Percentiles rank a stretch among this genome's conserved stretches.
Evolutionary conservation across 2,113 vertebrate genomes (phyloP).

Genomic region (Pachypanchax playfairii): DNA sequence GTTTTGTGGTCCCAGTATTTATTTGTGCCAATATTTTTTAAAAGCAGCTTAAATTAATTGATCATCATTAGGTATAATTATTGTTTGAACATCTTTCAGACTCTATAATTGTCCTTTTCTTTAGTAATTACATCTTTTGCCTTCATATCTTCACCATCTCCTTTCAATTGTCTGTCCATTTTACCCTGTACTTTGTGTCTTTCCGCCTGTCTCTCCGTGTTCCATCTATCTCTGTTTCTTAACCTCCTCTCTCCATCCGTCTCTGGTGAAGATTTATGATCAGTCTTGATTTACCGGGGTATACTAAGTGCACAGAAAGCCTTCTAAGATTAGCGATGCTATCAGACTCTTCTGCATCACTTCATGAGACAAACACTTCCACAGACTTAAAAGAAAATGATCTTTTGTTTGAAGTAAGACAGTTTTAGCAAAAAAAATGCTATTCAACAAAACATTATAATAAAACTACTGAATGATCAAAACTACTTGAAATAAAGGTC

Average conservation of each 20-base stretch:
- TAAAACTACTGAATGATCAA: slow-evolving; percentile 4
- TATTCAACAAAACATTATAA: slow-evolving; percentile 13
- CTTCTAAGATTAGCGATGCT: slow-evolving; percentile 50
- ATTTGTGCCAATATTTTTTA: slow-evolving; percentile 4
- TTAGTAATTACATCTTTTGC: slow-evolving; percentile 18
- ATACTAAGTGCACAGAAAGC: slow-evolving; percentile 54
- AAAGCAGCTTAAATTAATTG: slow-evolving; percentile 21
- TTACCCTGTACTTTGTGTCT: slow-evolving; percentile 7
- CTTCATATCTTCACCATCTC: slow-evolving; percentile 14
- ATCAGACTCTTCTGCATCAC: slow-evolving; percentile 43
- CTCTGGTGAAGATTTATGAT: slow-evolving; percentile 47
- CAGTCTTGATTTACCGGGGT: slow-evolving; percentile 57
- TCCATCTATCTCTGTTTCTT: slow-evolving; percentile 18
- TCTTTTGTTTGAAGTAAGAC: slow-evolving; percentile 18
- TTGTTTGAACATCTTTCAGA: slow-evolving; percentile 1
- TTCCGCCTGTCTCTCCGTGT: slow-evolving; percentile 17
- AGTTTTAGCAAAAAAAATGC: slow-evolving; percentile 1
- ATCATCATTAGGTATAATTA: slow-evolving; percentile 13
- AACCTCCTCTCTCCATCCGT: slow-evolving; percentile 30
- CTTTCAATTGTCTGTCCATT: neutral
- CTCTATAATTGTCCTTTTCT: slow-evolving; percentile 17
- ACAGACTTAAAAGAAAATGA: slow-evolving; percentile 19
- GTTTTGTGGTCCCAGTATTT: neutral
- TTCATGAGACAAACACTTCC: slow-evolving; percentile 40
- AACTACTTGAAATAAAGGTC: neutral